Percentiles rank a stretch among this genome's conserved stretches.
Evolutionary conservation across 2,888 invertebrate genomes (phyloP).

Genomic region (Acanthosepion pharaonis): DNA sequence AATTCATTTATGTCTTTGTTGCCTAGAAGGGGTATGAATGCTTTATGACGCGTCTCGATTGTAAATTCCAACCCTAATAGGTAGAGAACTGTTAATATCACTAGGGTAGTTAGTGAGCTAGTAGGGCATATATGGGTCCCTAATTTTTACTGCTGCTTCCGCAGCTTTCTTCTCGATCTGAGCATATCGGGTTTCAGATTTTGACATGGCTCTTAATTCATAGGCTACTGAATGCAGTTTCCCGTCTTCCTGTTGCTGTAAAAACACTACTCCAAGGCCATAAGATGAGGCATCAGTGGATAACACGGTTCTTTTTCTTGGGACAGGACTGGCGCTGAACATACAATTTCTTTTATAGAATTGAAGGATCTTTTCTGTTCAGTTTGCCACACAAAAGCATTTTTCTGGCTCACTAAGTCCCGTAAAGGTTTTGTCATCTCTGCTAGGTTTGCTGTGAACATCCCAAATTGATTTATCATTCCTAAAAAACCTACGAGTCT

Average conservation of each 20-base stretch:
- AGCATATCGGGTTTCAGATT: too few relatives aligned
- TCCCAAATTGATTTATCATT: too few relatives aligned
- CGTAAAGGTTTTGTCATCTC: too few relatives aligned
- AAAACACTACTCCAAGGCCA: conserved; percentile 68
- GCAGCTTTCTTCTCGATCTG: too few relatives aligned
- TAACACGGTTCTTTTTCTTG: conserved; percentile 54
- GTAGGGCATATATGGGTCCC: conserved; percentile 60
- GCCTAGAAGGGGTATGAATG: conserved; percentile 68
- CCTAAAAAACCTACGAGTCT: too few relatives aligned
- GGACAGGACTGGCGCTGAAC: conserved; percentile 64
- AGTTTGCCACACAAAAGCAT: too few relatives aligned
- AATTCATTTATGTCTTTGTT: conserved; percentile 69
- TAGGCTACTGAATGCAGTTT: too few relatives aligned
- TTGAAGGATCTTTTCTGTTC: too few relatives aligned
- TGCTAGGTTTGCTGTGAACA: too few relatives aligned
- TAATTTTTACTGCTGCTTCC: conserved; percentile 62
- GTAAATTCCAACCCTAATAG: conserved; percentile 63
- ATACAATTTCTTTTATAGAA: conserved; percentile 48
- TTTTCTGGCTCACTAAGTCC: too few relatives aligned
- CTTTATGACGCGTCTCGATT: conserved; percentile 73
- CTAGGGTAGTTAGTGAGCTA: conserved; percentile 59
- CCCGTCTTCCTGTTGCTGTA: conserved; percentile 57
- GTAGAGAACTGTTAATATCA: conserved; percentile 67
- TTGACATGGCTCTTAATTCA: too few relatives aligned
- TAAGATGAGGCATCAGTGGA: conserved; percentile 69